Percentiles rank a stretch among this genome's conserved stretches.
These are phyloP conservation scores for Hylyphantes graminicola DNA, from an alignment of 1,140 invertebrate species.

Conservation along the genomic window DNA sequence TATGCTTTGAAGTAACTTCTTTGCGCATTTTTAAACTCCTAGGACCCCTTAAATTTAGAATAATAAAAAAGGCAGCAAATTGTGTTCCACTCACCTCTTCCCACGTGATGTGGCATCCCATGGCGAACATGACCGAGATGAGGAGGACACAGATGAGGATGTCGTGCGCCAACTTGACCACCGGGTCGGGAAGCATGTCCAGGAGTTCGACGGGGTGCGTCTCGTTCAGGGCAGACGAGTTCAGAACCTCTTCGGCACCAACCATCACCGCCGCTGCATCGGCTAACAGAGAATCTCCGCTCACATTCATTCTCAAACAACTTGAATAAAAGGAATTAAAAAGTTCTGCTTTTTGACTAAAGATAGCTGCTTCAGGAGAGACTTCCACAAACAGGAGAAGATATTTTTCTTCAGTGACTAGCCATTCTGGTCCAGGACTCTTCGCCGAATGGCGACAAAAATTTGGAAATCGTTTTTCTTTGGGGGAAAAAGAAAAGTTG, in stretches of 20 bases:
- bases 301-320: conserved; percentile 39
- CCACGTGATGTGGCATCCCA: conserved; percentile 64
- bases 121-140: conserved; percentile 65
- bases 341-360: neutral
- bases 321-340: conserved; percentile 2
- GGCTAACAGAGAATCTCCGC: conserved; percentile 23
- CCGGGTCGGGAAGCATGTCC: conserved; percentile 38
- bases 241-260: neutral
- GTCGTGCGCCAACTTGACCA: conserved; percentile 61
- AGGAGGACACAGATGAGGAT: conserved; percentile 62
- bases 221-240: neutral
- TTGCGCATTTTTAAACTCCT: too few species aligned
- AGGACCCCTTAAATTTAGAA: too few species aligned
- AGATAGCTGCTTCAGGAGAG: neutral
- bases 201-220: neutral
- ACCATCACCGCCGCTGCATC: conserved; percentile 19
- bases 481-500: conserved; percentile 36
- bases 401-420: conserved; percentile 22
- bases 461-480: neutral
- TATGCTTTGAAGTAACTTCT: too few species aligned
- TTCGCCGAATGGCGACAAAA: neutral
- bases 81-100: conserved; percentile 36
- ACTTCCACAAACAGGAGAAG: neutral
- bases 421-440: conserved; percentile 19
- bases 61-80: neutral